Base-by-base conservation (phyloP, 2,888 invertebrate genomes). In the Thera britannica region DNA sequence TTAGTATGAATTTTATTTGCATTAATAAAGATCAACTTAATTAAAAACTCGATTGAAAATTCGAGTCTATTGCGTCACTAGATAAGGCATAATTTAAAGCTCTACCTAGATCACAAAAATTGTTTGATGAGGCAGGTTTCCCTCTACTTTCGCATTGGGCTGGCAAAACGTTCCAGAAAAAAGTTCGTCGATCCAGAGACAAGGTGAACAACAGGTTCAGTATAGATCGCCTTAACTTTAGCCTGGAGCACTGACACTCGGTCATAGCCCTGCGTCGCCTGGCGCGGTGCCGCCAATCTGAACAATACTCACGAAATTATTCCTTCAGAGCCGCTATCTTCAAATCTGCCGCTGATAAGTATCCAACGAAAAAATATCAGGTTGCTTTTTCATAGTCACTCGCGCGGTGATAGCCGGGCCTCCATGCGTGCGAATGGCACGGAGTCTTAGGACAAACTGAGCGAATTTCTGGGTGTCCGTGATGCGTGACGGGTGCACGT, bases 401-500 rank as follows among this genome's bases (percentile, higher is more conserved):
- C 82, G 83, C 89, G 87, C 88, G 88, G 84, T 83, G 81, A 85
- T 84, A 77, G 73, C 75, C 72, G 72, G 75, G 75, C 74, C 79
- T 85, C 87, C 87, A 87, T 86, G 85, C 91, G 92, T 89, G 87
- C 90, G 86, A 76, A 72, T 75, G 75, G 83, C 88, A 83, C 86
- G 86, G 84, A 83, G 89, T 84, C 86, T 85, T 83, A 78, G 83
- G 83, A 87, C 87, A 84, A 86, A 93, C 93, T 93, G 86, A 90
- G 87, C 87, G 87, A 90, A 90, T 90, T 87, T 87, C 89, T 90
- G 83, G 83, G 87, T 87, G 86, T 84, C 82, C 83, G 84, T 86
- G 88, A 85, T 86, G 90, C 90, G 90, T 92, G 91, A 92, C 90
- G 88, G 85, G 82, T 88, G 88, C 92, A 92, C 91, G 92, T 92